Conservation (phyloP, 2,888 invertebrate genomes). For the Scaeva pyrastri region DNA sequence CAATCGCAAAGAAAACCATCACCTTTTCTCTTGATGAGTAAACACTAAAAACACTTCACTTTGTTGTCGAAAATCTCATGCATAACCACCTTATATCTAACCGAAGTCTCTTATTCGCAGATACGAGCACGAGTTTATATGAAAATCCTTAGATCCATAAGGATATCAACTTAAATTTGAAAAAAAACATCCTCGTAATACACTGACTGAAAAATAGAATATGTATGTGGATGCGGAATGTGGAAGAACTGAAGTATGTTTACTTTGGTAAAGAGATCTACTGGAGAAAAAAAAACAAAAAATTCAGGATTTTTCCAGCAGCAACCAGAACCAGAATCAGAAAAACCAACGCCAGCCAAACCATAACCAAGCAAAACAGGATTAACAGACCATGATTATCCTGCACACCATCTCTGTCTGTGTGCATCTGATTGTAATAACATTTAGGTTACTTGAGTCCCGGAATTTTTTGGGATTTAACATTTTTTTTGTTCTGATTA, state of each 20-base stretch:
- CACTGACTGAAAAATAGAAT: conserved; percentile 2
- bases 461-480: conserved; percentile 8
- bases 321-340: no score
- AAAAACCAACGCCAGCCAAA: not conserved
- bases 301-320: conserved; percentile 37
- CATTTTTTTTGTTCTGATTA: conserved; percentile 1
- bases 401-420: conserved; percentile 25
- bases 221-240: not conserved
- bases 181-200: conserved; percentile 40
- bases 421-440: conserved; percentile 67
- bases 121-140: no score
- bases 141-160: conserved; percentile 11
- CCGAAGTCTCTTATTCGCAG: not conserved
- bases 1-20: conserved; percentile 8
- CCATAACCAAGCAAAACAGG: not conserved
- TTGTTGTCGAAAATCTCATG: conserved; percentile 28
- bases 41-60: conserved; percentile 46
- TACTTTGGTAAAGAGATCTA: conserved; percentile 37
- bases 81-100: conserved; percentile 25
- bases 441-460: conserved; percentile 52
- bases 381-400: conserved; percentile 8
- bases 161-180: conserved; percentile 46
- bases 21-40: conserved; percentile 34
- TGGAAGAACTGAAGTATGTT: conserved; percentile 22
- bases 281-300: conserved; percentile 40